Evolutionary conservation across 2,888 invertebrate species (phyloP).

Genomic region (Stenolophus ochropezus): DNA sequence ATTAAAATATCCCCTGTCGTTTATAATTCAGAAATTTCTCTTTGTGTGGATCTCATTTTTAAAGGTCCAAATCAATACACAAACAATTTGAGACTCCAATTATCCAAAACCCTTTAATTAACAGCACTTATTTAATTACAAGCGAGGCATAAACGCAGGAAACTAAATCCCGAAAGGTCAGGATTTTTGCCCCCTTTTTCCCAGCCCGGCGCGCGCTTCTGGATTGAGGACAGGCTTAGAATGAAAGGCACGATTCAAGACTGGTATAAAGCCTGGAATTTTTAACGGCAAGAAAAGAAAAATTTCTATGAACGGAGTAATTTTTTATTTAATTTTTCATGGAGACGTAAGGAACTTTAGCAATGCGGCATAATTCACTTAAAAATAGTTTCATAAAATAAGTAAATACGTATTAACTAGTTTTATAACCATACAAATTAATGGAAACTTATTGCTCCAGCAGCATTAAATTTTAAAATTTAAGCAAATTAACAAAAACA

Average conservation of each 20-base stretch:
- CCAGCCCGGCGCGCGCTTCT: background rate
- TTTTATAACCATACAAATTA: no score
- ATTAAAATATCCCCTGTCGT: background rate
- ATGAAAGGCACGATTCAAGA: background rate
- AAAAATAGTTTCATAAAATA: background rate
- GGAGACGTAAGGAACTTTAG: background rate
- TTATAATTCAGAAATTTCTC: background rate
- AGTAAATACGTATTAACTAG: no score
- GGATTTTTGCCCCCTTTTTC: background rate
- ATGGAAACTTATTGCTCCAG: no score
- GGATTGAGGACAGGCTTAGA: background rate
- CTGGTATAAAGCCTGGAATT: background rate
- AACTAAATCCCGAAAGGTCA: background rate
- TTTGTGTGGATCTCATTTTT: background rate
- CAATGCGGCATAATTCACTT: background rate
- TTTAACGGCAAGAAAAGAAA: background rate
- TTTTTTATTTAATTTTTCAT: background rate
- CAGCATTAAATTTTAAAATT: no score
- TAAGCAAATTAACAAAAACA: no score
- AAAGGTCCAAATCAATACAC: background rate
- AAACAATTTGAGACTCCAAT: constrained; percentile 3
- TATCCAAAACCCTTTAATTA: constrained; percentile 22
- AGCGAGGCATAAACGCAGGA: background rate
- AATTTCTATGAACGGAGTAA: background rate
- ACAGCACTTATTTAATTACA: constrained; percentile 18